Conservation (phyloP, 2,113 vertebrate genomes). For the Periophthalmodon schlosseri region DNA sequence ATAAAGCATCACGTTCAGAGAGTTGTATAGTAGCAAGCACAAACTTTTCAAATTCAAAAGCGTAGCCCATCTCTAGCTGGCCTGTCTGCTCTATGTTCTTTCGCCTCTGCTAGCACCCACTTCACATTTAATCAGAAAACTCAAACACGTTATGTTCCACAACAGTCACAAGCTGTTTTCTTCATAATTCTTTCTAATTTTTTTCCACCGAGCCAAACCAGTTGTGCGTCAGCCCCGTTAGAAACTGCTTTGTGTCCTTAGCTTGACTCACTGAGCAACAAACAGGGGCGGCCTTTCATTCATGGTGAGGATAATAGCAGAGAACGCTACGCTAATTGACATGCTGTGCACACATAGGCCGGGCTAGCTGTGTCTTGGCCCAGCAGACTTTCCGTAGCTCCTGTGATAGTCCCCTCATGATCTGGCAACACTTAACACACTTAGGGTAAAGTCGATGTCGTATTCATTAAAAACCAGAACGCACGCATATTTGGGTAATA, state of each 20-base stretch:
- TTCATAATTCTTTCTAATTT: not conserved
- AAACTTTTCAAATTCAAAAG: not conserved
- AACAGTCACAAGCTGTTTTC: not conserved
- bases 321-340: conserved; percentile 44
- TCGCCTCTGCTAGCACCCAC: not conserved
- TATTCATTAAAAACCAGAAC: not conserved
- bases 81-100: not conserved
- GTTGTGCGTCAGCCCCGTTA: conserved; percentile 35
- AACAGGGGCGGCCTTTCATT: conserved; percentile 58
- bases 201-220: conserved; percentile 1
- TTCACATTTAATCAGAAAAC: conserved; percentile 22
- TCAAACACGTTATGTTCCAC: conserved; percentile 10
- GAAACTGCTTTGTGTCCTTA: conserved; percentile 19
- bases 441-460: conserved; percentile 23
- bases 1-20: no score
- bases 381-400: conserved; percentile 45
- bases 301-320: conserved; percentile 43
- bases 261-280: conserved; percentile 43
- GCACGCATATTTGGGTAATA: not conserved
- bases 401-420: conserved; percentile 46
- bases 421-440: conserved; percentile 56
- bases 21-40: not conserved
- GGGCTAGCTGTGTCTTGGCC: conserved; percentile 43
- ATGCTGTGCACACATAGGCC: conserved; percentile 56
- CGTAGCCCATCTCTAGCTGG: not conserved